Evolutionary conservation across 2,797 vertebrate genomes (phyloP).

Genomic region (Crenichthys baileyi): DNA sequence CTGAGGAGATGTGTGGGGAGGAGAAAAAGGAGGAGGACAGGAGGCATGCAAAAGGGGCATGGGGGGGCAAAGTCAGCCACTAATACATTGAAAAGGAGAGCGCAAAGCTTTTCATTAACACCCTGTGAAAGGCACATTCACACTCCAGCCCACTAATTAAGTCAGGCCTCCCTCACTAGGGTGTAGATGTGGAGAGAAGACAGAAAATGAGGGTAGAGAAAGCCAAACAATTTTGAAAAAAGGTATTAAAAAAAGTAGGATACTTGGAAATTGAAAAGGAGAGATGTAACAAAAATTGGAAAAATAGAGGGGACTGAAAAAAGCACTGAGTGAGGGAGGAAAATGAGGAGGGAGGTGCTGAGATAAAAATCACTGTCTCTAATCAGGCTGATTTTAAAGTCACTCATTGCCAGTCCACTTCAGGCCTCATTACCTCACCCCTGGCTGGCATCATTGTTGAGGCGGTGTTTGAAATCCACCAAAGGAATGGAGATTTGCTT

Average conservation of each 20-base stretch:
- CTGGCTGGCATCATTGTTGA: conserved; percentile 91
- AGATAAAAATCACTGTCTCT: conserved; percentile 73
- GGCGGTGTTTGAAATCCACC: conserved; percentile 90
- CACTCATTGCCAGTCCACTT: conserved; percentile 83
- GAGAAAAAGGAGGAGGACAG: conserved; percentile 63
- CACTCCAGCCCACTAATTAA: conserved; percentile 92
- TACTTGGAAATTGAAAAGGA: conserved; percentile 44
- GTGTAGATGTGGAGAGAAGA: conserved; percentile 66
- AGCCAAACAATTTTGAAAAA: conserved; percentile 34
- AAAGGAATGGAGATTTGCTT: conserved; percentile 92
- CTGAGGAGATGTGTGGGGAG: conserved; percentile 61
- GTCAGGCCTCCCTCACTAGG: conserved; percentile 88
- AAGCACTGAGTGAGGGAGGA: conserved; percentile 31
- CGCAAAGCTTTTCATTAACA: conserved; percentile 95
- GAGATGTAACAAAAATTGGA: conserved; percentile 45
- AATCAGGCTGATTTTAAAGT: conserved; percentile 90
- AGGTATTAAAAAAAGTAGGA: conserved; percentile 34
- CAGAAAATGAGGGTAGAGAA: conserved; percentile 40
- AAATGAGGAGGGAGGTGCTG: conserved; percentile 52
- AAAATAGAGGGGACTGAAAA: conserved; percentile 33
- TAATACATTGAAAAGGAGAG: conserved; percentile 84
- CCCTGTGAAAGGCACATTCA: conserved; percentile 91
- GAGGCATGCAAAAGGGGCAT: conserved; percentile 55
- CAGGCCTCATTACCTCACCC: conserved; percentile 90
- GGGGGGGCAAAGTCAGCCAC: conserved; percentile 78